phyloP scores from a whole-genome alignment of 1,140 invertebrate genomes.

The Philotrypesis tridentata region DNA sequence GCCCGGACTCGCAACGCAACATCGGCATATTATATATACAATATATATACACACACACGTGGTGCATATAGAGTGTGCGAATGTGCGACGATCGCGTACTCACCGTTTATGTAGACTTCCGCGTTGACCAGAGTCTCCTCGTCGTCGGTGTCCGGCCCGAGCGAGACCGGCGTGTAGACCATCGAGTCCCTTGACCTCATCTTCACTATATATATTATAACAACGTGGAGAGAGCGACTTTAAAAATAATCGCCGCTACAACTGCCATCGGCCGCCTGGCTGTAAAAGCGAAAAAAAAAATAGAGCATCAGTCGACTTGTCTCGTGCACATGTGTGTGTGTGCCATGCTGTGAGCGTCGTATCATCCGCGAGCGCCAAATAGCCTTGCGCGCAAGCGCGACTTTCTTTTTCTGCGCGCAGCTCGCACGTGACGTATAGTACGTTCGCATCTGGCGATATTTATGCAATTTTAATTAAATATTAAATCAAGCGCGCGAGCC shows the following conservation, averaged over 20 bases:
- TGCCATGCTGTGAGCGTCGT: no score
- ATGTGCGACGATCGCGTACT: constrained; percentile 53
- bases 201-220: background rate
- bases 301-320: no score
- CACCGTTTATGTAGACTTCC: constrained; percentile 71
- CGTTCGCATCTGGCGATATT: background rate
- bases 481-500: constrained; percentile 3
- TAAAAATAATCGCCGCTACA: background rate
- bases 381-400: background rate
- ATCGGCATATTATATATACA: background rate
- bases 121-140: constrained; percentile 72
- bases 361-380: background rate
- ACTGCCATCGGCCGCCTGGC: no score
- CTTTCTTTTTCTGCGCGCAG: background rate
- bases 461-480: constrained; percentile 13
- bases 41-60: background rate
- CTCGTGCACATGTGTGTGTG: no score
- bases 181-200: constrained; percentile 71
- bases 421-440: background rate
- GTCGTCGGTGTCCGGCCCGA: constrained; percentile 71
- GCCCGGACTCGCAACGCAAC: no score
- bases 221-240: background rate
- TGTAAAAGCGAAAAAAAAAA: no score
- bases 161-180: constrained; percentile 71
- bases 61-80: no score